Evolutionary conservation across 2,797 vertebrate species (phyloP).

Genomic region (Cirrhinus molitorella): DNA sequence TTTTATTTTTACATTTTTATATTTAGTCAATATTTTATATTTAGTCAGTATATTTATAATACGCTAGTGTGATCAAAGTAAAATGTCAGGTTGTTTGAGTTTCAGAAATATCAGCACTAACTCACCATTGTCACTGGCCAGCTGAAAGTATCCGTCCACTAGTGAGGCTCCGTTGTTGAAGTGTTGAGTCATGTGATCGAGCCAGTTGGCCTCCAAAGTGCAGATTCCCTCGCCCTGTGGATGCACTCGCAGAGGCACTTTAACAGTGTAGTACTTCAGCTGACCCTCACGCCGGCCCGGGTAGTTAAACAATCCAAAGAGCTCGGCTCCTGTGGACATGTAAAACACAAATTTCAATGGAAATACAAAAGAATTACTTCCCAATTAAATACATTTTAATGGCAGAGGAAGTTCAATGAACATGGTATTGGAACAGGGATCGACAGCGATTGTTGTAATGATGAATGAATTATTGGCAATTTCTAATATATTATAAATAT

Average conservation of each 20-base stretch:
- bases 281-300: conserved; percentile 80
- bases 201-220: conserved; percentile 92
- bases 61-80: neutral
- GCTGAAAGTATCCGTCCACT: conserved; percentile 92
- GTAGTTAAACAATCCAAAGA: conserved; percentile 92
- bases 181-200: conserved; percentile 98
- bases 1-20: too few species aligned
- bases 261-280: conserved; percentile 91
- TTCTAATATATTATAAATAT: neutral
- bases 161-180: conserved; percentile 94
- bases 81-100: neutral
- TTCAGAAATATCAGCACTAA: neutral
- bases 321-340: conserved; percentile 79
- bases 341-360: neutral
- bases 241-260: conserved; percentile 91
- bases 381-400: neutral
- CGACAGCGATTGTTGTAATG: neutral
- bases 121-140: conserved; percentile 85
- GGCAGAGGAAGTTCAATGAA: neutral
- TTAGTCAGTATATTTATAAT: too few species aligned
- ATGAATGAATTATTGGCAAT: neutral
- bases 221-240: conserved; percentile 84
- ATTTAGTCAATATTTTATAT: too few species aligned
- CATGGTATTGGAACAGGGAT: neutral
- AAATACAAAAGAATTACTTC: neutral